These are phyloP conservation scores for Diprion similis DNA, from an alignment of 1,140 invertebrate species.

Conservation along the genomic window DNA sequence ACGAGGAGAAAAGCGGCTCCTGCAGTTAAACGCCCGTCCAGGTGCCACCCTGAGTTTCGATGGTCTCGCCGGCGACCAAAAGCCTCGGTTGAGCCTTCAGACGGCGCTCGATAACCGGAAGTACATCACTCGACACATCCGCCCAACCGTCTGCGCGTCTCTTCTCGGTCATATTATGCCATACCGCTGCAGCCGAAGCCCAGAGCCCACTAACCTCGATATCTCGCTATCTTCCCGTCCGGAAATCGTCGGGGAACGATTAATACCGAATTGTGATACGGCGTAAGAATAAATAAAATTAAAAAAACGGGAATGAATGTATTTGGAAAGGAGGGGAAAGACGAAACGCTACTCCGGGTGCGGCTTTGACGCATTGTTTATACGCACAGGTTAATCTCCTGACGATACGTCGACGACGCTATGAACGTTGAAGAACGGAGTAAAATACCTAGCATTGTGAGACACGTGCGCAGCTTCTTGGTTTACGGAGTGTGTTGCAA, in stretches of 20 bases:
- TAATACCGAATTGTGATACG: neutral
- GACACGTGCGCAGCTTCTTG: no score
- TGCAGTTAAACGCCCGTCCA: neutral
- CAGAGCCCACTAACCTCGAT: neutral
- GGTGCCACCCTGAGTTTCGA: neutral
- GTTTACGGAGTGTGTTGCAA: neutral
- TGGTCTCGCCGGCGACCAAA: no score
- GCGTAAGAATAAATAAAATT: no score
- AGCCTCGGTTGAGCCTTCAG: slow-evolving; percentile 40
- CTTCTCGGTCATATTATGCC: slow-evolving; percentile 18
- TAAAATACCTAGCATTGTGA: no score
- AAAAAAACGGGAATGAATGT: no score
- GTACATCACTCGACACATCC: slow-evolving; percentile 54
- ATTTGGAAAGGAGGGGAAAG: no score
- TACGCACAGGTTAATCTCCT: no score
- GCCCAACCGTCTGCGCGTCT: slow-evolving; percentile 48
- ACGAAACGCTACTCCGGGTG: no score
- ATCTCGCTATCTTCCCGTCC: neutral
- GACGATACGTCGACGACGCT: no score
- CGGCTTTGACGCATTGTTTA: no score
- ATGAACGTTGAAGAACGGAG: no score
- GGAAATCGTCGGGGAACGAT: neutral
- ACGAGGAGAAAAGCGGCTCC: neutral
- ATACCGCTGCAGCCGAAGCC: neutral
- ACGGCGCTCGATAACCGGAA: slow-evolving; percentile 54